These are phyloP conservation scores for Shinisaurus crocodilurus DNA, from an alignment of 2,113 vertebrate species.

Conservation along the genomic window DNA sequence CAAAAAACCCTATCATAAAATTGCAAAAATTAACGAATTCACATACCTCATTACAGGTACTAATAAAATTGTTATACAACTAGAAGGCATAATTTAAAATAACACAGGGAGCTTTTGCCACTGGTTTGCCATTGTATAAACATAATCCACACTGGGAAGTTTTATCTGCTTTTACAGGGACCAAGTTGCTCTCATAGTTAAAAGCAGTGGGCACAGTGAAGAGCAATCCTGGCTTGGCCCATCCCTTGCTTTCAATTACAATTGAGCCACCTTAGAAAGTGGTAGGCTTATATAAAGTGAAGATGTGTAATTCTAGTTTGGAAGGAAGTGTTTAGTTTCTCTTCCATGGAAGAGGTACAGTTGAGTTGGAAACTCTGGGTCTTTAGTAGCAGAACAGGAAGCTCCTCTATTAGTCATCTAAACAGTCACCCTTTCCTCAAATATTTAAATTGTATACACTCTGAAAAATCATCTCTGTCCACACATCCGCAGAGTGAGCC, in stretches of 20 bases:
- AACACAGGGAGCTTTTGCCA: no score
- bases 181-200: neutral
- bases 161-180: neutral
- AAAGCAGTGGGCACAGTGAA: neutral
- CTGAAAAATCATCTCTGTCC: neutral
- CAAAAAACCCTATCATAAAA: neutral
- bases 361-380: neutral
- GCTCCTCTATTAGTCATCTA: rapidly evolving
- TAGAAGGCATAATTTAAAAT: neutral
- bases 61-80: neutral
- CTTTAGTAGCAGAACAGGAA: neutral
- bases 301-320: neutral
- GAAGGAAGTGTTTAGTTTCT: neutral
- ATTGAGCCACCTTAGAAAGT: neutral
- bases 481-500: neutral
- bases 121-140: neutral
- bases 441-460: neutral
- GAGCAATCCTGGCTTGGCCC: neutral
- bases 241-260: neutral
- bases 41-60: neutral
- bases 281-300: neutral
- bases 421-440: neutral
- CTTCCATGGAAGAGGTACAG: neutral
- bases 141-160: neutral
- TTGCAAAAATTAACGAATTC: neutral